Percentiles rank a stretch among this genome's conserved stretches.
phyloP scores from a whole-genome alignment of 2,888 invertebrate genomes.

The Rosalia funebris region DNA sequence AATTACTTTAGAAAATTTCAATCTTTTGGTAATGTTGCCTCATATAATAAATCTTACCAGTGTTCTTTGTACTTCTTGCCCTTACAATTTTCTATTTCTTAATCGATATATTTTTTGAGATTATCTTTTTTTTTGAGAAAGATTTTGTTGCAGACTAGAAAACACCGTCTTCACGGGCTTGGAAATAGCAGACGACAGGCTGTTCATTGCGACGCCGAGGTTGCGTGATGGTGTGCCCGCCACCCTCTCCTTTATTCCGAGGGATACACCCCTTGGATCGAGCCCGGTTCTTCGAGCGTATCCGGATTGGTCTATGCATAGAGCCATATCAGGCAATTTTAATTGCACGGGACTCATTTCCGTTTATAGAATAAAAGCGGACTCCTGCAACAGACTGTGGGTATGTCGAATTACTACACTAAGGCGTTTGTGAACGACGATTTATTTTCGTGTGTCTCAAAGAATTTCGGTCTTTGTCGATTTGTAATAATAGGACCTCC shows the following conservation, averaged over 20 bases:
- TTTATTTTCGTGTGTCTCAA: background rate
- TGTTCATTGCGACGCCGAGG: conserved; percentile 82
- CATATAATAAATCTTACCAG: too few species aligned
- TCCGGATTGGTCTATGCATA: conserved; percentile 73
- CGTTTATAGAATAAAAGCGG: conserved; percentile 79
- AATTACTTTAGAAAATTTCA: too few species aligned
- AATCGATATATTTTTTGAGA: too few species aligned
- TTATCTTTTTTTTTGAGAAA: too few species aligned
- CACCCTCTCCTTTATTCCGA: conserved; percentile 76
- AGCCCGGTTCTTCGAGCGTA: conserved; percentile 68
- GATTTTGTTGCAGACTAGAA: conserved; percentile 71
- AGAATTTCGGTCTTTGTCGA: too few species aligned
- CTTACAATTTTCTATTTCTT: too few species aligned
- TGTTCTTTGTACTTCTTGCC: too few species aligned
- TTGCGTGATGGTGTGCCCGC: conserved; percentile 81
- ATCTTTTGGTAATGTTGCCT: too few species aligned
- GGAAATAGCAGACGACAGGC: conserved; percentile 75
- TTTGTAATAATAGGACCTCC: too few species aligned
- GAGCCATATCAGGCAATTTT: conserved; percentile 75
- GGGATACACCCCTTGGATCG: conserved; percentile 72
- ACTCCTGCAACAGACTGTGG: conserved; percentile 87
- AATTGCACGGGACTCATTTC: conserved; percentile 82
- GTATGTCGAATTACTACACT: too few species aligned
- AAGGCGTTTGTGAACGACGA: too few species aligned
- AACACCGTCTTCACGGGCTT: conserved; percentile 82